These are phyloP conservation scores for Pomatostomus ruficeps DNA, from an alignment of 2,113 vertebrate genomes.

Conservation along the genomic window DNA sequence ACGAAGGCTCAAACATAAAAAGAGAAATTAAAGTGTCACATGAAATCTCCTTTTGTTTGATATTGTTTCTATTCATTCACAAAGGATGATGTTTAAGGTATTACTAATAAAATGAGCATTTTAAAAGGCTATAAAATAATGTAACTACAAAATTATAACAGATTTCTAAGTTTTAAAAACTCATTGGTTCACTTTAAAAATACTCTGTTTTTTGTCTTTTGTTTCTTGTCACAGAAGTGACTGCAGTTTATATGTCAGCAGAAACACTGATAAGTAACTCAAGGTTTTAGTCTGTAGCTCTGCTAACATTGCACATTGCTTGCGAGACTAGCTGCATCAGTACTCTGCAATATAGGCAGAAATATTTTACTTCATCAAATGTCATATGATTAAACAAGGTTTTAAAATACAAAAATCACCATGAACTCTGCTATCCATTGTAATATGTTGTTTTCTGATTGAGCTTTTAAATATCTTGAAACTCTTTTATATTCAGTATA, in stretches of 20 bases:
- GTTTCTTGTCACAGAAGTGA: conserved; percentile 19
- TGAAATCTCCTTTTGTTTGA: conserved; percentile 61
- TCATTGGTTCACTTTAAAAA: conserved; percentile 30
- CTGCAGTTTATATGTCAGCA: background rate
- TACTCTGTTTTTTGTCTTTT: conserved; percentile 7
- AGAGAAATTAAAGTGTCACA: conserved; percentile 54
- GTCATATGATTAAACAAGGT: background rate
- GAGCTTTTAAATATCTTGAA: background rate
- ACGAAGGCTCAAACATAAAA: conserved; percentile 50
- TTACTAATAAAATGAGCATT: conserved; percentile 52
- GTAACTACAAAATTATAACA: conserved; percentile 39
- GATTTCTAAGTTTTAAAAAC: conserved; percentile 46
- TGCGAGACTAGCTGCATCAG: background rate
- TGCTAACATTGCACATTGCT: background rate
- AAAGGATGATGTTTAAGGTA: conserved; percentile 7
- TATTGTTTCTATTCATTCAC: conserved; percentile 43
- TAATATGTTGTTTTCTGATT: background rate
- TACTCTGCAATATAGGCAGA: background rate
- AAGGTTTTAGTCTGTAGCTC: background rate
- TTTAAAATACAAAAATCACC: background rate
- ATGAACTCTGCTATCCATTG: background rate
- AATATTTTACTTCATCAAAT: background rate
- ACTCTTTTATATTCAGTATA: background rate
- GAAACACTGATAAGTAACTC: background rate
- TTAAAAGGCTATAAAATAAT: conserved; percentile 43